Evolutionary conservation across 2,888 invertebrate species (phyloP), one percentile per base, ranked within the genome.

Genomic region (Drosophila kanekoi): DNA sequence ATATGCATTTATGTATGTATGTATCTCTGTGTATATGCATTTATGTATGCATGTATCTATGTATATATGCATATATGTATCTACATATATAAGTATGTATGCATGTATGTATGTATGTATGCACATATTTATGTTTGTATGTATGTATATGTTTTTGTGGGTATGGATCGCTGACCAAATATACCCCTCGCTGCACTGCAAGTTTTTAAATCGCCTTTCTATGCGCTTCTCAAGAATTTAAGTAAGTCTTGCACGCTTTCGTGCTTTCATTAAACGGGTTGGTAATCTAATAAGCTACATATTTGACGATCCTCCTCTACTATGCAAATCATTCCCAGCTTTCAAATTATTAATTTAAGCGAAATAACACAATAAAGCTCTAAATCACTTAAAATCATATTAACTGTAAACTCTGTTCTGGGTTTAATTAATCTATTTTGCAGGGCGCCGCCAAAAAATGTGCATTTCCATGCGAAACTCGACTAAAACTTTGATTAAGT

Each of bases 401-500:
- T 40, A 48, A 18, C 14, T 48, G 18, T 16, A 11, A 64, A 16
- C 35, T 38, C 44, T 57, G 35, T 28, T 2, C 28, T 8, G 23
- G 35, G 8, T 37, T 70, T 56, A 59, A 64, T 71, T 76, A 71
- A 73, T 73, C 51, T 64, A 71, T 59, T 49, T 56, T 40, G 45
- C 18, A 61, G 49, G 23, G 38, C 10, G 11, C 32, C 9, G n/a
- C 23, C 49, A 33, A 51, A 49, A 56, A 47, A 49, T 40, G 28
- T 52, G 47, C 44, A 65, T 65, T 73, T 76, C 41, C 59, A 56
- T 47, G 20, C 18, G 43, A 53, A 72, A 58, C 54, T 71, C 32
- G 32, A 63, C 23, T 64, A 44, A 51, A 74, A 69, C 47, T 76
- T 76, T 74, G 63, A 78, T 78, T 73, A 74, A 61, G 57, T 60